phyloP scores from a whole-genome alignment of 2,113 vertebrate genomes.

The Ancistrus triradiatus region DNA sequence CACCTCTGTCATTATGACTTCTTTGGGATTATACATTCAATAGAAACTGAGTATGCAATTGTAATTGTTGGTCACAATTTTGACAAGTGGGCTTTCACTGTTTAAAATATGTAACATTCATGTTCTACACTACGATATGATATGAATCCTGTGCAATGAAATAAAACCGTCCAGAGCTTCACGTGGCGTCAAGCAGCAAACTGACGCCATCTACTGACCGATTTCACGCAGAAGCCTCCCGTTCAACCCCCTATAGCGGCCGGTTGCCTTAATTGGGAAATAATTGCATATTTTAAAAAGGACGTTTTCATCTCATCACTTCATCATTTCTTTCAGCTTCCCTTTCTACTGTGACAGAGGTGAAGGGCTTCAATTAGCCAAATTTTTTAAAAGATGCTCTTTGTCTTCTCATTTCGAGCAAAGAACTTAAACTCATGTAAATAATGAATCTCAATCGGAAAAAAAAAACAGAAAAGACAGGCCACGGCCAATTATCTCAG shows the following conservation, averaged over 20 bases:
- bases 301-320: slow-evolving; percentile 43
- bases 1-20: too few species aligned
- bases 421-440: slow-evolving; percentile 48
- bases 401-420: slow-evolving; percentile 39
- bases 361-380: slow-evolving; percentile 49
- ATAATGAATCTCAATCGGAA: slow-evolving; percentile 52
- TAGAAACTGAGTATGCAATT: too few species aligned
- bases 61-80: too few species aligned
- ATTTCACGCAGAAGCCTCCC: not conserved
- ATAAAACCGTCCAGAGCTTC: not conserved
- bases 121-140: slow-evolving; percentile 13
- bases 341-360: slow-evolving; percentile 29
- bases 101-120: slow-evolving; percentile 20
- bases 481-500: slow-evolving; percentile 52
- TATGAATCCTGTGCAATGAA: not conserved
- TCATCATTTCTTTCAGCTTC: slow-evolving; percentile 46
- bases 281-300: slow-evolving; percentile 47
- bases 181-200: not conserved
- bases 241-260: slow-evolving; percentile 22
- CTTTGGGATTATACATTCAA: too few species aligned
- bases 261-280: slow-evolving; percentile 50
- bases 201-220: slow-evolving; percentile 57
- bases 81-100: slow-evolving; percentile 1
- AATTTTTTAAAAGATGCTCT: slow-evolving; percentile 47
- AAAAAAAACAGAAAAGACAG: slow-evolving; percentile 35